phyloP scores from a whole-genome alignment of 2,113 vertebrate genomes.

The Gopherus flavomarginatus region DNA sequence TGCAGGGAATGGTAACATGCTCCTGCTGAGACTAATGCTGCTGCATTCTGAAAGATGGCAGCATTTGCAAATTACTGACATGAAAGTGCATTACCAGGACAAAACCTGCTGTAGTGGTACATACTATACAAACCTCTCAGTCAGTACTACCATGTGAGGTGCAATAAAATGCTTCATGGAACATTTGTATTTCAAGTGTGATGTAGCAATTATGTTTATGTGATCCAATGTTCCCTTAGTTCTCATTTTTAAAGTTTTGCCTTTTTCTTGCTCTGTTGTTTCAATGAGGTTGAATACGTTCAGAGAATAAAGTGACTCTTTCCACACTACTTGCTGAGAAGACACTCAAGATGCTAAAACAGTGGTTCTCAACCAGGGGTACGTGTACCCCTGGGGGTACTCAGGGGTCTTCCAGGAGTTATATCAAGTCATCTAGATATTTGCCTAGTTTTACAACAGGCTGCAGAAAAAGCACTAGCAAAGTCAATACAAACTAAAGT shows the following conservation, averaged over 20 bases:
- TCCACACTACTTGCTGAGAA: background rate
- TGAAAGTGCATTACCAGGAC: background rate
- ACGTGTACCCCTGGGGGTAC: no score
- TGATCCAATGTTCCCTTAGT: background rate
- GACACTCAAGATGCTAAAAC: background rate
- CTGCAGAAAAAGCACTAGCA: no score
- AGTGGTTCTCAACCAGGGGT: background rate
- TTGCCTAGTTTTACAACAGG: no score
- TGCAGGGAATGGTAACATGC: background rate
- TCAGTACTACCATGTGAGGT: background rate
- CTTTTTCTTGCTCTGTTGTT: background rate
- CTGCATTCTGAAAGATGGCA: slow-evolving; percentile 11
- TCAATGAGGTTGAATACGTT: background rate
- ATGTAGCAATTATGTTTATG: slow-evolving; percentile 23
- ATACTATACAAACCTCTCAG: slow-evolving; percentile 27
- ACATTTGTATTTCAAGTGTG: slow-evolving; percentile 7
- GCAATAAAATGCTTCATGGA: slow-evolving; percentile 6
- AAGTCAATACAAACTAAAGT: no score
- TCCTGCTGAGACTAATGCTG: slow-evolving; percentile 27
- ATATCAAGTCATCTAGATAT: no score
- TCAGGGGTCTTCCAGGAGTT: no score
- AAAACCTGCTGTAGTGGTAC: slow-evolving; percentile 38
- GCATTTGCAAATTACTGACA: slow-evolving; percentile 29
- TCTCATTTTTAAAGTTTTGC: slow-evolving; percentile 11
- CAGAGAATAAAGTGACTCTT: background rate